Conservation (phyloP, 2,888 invertebrate genomes). For the Campaea margaritaria region DNA sequence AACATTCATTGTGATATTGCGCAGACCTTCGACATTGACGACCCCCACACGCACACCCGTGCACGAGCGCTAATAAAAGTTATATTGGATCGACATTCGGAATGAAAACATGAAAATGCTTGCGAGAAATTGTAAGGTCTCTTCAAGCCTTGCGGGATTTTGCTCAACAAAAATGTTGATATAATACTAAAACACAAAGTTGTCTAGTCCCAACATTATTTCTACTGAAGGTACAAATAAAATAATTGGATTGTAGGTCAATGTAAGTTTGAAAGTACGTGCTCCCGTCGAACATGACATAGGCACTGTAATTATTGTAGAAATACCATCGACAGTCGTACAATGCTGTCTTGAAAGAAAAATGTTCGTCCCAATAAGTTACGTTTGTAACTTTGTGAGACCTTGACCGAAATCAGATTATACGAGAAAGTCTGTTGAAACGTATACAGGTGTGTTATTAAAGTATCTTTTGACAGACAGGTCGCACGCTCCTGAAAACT, state of each 20-base stretch:
- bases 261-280: background rate
- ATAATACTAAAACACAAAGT: background rate
- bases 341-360: conserved; percentile 2
- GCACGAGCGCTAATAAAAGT: conserved; percentile 50
- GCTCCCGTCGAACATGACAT: background rate
- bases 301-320: too few species aligned
- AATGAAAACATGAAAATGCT: conserved; percentile 44
- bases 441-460: conserved; percentile 27
- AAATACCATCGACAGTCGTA: background rate
- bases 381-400: conserved; percentile 20
- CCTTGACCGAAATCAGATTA: conserved; percentile 17
- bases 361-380: conserved; percentile 14
- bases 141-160: conserved; percentile 23
- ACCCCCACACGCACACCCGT: conserved; percentile 44
- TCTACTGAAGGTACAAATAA: background rate
- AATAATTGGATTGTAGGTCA: too few species aligned
- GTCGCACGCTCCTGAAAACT: conserved; percentile 36
- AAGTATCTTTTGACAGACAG: conserved; percentile 33
- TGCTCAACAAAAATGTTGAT: conserved; percentile 14
- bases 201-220: background rate
- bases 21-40: conserved; percentile 49
- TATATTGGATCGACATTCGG: conserved; percentile 48
- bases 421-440: conserved; percentile 14
- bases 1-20: conserved; percentile 8
- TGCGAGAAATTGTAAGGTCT: conserved; percentile 38